Conservation (phyloP, 2,888 invertebrate genomes). For the Yponomeuta plumbellus region DNA sequence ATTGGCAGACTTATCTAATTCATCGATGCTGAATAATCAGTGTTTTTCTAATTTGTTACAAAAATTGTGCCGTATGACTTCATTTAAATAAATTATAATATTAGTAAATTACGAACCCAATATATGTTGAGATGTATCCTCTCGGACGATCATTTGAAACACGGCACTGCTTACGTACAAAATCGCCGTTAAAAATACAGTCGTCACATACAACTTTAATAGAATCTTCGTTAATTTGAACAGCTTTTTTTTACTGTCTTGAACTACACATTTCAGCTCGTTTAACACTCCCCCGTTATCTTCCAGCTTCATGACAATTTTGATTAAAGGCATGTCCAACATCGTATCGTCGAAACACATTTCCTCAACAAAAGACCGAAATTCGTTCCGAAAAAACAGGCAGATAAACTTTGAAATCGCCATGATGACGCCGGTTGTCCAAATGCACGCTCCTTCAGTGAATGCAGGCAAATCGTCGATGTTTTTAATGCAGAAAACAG, state of each 20-base stretch:
- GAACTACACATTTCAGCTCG: slow-evolving; percentile 45
- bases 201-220: slow-evolving; percentile 44
- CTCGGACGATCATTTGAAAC: slow-evolving; percentile 42
- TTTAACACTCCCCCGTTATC: slow-evolving; percentile 31
- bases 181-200: slow-evolving; percentile 46
- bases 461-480: slow-evolving; percentile 40
- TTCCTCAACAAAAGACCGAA: slow-evolving; percentile 47
- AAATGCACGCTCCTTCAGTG: slow-evolving; percentile 63
- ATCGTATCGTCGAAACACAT: slow-evolving; percentile 51
- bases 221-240: slow-evolving; percentile 43
- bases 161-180: slow-evolving; percentile 54
- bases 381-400: slow-evolving; percentile 44
- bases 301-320: slow-evolving; percentile 30
- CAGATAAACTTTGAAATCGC: slow-evolving; percentile 53
- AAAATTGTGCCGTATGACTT: no score
- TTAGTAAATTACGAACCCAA: slow-evolving; percentile 39
- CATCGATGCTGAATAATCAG: no score
- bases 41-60: no score
- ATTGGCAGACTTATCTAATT: no score
- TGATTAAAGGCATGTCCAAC: slow-evolving; percentile 49
- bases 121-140: slow-evolving; percentile 47
- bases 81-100: no score
- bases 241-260: slow-evolving; percentile 42
- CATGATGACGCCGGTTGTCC: slow-evolving; percentile 62
- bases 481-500: slow-evolving; percentile 44